A percentile compares a stretch with the other conserved stretches of the same genome.
phyloP scores from a whole-genome alignment of 1,140 invertebrate species.

The Drosophila santomea region DNA sequence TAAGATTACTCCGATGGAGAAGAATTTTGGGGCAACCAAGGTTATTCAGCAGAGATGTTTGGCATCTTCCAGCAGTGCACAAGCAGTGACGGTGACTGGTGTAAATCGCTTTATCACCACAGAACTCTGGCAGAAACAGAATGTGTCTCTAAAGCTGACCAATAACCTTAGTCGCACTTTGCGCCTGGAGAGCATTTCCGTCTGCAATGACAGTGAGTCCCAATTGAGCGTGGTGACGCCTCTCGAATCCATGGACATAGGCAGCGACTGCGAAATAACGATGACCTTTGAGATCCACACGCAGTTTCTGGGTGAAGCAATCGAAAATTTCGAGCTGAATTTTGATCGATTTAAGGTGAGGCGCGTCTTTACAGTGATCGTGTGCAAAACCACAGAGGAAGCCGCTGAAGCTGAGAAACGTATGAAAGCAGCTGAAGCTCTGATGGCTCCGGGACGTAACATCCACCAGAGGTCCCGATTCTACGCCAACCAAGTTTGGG shows the following conservation, averaged over 20 bases:
- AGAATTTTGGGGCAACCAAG: slow-evolving; percentile 43
- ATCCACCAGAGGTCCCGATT: slow-evolving; percentile 42
- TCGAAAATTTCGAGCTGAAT: slow-evolving; percentile 86
- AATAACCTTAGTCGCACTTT: slow-evolving; percentile 80
- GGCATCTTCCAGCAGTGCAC: slow-evolving; percentile 25
- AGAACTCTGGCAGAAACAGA: slow-evolving; percentile 79
- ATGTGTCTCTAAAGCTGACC: slow-evolving; percentile 65
- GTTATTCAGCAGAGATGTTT: background rate
- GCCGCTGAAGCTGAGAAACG: slow-evolving; percentile 30
- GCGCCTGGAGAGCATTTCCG: slow-evolving; percentile 68
- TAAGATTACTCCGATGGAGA: slow-evolving; percentile 57
- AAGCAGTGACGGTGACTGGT: slow-evolving; percentile 84
- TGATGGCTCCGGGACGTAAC: slow-evolving; percentile 20
- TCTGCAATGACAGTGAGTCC: slow-evolving; percentile 63
- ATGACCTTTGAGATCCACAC: slow-evolving; percentile 66
- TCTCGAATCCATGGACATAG: background rate
- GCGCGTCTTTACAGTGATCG: slow-evolving; percentile 33
- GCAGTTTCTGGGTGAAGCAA: slow-evolving; percentile 86
- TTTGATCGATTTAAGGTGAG: slow-evolving; percentile 86
- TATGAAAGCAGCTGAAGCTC: slow-evolving; percentile 29
- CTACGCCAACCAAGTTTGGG: slow-evolving; percentile 77
- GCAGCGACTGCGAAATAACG: background rate
- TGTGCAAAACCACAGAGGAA: slow-evolving; percentile 21
- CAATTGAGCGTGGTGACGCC: slow-evolving; percentile 74
- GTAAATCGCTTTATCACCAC: slow-evolving; percentile 78